Evolutionary conservation across 1,140 invertebrate species (phyloP).

Genomic region (Drosophila pseudoananassae): DNA sequence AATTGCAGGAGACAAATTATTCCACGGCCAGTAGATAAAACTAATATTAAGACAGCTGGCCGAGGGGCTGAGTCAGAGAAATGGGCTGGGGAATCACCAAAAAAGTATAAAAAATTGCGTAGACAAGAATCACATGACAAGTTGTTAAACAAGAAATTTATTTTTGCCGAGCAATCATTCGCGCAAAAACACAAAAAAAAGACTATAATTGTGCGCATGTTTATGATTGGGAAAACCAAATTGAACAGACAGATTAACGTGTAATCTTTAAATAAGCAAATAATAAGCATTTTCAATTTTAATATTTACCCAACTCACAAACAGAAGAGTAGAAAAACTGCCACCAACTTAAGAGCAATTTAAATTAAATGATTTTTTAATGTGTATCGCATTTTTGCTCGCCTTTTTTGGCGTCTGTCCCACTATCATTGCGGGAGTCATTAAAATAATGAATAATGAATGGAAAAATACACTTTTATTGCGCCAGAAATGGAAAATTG

Average conservation of each 20-base stretch:
- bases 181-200: neutral
- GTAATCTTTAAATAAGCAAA: conserved; percentile 18
- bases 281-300: conserved; percentile 31
- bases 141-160: conserved; percentile 2
- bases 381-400: neutral
- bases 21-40: conserved; percentile 14
- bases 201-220: conserved; percentile 10
- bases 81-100: conserved; percentile 23
- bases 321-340: neutral
- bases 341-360: conserved; percentile 9
- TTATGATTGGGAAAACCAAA: conserved; percentile 4
- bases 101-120: conserved; percentile 13
- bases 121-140: conserved; percentile 26
- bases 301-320: conserved; percentile 10
- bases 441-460: conserved; percentile 74
- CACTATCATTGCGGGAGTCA: conserved; percentile 40
- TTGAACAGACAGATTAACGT: conserved; percentile 29
- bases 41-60: conserved; percentile 47
- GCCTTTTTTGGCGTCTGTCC: conserved; percentile 14
- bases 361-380: conserved; percentile 41
- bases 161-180: neutral
- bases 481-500: conserved; percentile 49
- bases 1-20: conserved; percentile 22
- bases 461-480: conserved; percentile 68
- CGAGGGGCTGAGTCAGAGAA: conserved; percentile 12